Conservation (phyloP, 2,888 invertebrate species). For the Acrobasis consociella region DNA sequence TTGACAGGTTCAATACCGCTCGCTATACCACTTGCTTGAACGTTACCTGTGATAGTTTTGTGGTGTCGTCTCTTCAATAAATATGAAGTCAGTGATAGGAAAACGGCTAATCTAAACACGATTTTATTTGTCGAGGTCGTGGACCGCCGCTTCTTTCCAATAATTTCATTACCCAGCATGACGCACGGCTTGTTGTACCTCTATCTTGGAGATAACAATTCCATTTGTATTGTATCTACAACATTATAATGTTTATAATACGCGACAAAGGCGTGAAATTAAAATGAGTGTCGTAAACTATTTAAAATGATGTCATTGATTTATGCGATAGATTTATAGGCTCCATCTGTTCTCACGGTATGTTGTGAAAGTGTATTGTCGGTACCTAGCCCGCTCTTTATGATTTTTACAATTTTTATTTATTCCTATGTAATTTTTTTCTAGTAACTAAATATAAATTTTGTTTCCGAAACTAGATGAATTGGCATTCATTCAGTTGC, state of each 20-base stretch:
- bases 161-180: conserved; percentile 22
- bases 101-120: conserved; percentile 33
- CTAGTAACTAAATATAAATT: too few species aligned
- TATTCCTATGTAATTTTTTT: neutral
- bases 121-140: conserved; percentile 36
- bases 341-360: conserved; percentile 6
- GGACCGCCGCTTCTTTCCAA: conserved; percentile 1
- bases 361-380: neutral
- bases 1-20: too few species aligned
- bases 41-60: neutral
- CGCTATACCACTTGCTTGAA: too few species aligned
- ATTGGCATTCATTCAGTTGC: too few species aligned
- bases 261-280: conserved; percentile 13
- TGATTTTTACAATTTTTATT: neutral
- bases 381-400: neutral
- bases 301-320: conserved; percentile 4
- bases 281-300: conserved; percentile 20
- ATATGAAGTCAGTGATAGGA: neutral
- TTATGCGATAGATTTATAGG: conserved; percentile 1
- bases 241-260: neutral
- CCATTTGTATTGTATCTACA: conserved; percentile 2
- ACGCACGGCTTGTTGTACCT: conserved; percentile 2
- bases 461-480: too few species aligned
- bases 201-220: conserved; percentile 18
- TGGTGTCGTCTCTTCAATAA: neutral